Evolutionary conservation across 1,140 invertebrate species (phyloP), one percentile per base, ranked within the genome.

Genomic region (Contarinia nasturtii): DNA sequence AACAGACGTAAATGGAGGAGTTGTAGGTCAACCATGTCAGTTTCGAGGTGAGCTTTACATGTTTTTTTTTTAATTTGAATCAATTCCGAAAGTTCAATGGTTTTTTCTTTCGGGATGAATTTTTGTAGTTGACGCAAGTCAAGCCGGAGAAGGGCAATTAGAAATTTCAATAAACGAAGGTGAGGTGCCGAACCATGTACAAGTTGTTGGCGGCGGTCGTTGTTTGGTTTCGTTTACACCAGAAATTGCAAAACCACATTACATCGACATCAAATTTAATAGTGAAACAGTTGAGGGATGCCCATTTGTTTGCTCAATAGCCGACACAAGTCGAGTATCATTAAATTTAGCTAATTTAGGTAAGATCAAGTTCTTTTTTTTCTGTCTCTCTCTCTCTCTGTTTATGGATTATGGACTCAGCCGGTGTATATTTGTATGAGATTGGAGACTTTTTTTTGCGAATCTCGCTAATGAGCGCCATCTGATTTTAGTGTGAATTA

Each of bases 161-260:
- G 92, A 96, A 74, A 96, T 96, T 59, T 93, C 90, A 48, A 92
- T 97, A 60, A 96, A 97, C 62, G 89, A 96, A 68, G 92, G 92
- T 50, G 89, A 94, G 73, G 88, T 96, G 33, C 92, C 92, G 36
- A 97, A 97, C 72, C 89, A 96, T 67, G 92, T 97, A 17, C 87
- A 90, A 65, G 86, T 91, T 41, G 84, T 96, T 7, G 90, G 90
- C 41, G 89, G 89, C 49, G 91, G 91, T 33, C 75, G 88, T 48
- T 96, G 91, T 61, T 73, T 95, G 20, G 90, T 97, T 10, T 93
- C 86, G 44, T 98, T 98, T 67, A 86, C 90, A 12, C 94, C 95
- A 15, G 90, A 95, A 60, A 75, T 82, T 49, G 73, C 84, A 8
- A 90, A 90, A 54, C 76, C 86, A 21, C 93, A 98, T 68, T 75